These are phyloP conservation scores for Capitella teleta DNA, from an alignment of 1,140 invertebrate genomes.

Conservation along the genomic window DNA sequence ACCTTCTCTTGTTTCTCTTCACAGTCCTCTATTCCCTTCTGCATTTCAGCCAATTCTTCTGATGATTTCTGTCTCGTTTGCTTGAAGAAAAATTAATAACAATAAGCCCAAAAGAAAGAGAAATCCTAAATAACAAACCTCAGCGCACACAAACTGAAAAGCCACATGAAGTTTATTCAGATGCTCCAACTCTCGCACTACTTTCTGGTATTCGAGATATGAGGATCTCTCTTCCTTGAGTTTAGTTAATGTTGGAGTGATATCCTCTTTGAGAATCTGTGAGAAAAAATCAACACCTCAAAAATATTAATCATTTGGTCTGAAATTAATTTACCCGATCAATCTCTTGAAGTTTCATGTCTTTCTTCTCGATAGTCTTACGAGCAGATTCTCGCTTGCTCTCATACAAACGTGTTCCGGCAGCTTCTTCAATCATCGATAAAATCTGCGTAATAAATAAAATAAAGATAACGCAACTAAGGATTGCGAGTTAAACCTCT, in stretches of 20 bases:
- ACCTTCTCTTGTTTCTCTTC: conserved; percentile 27
- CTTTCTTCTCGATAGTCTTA: conserved; percentile 87
- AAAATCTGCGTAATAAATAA: conserved; percentile 56
- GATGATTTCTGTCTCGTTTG: conserved; percentile 46
- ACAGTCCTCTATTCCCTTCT: conserved; percentile 40
- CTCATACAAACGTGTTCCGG: conserved; percentile 96
- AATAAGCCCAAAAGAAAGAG: not conserved
- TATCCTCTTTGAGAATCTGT: conserved; percentile 75
- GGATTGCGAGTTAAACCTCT: conserved; percentile 53
- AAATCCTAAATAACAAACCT: conserved; percentile 30
- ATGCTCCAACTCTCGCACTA: conserved; percentile 68
- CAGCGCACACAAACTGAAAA: conserved; percentile 55
- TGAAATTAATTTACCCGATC: no score
- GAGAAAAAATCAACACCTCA: no score
- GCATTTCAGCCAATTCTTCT: conserved; percentile 37
- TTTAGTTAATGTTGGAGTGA: conserved; percentile 74
- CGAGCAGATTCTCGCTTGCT: conserved; percentile 78
- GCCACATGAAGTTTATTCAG: conserved; percentile 64
- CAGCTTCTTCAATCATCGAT: conserved; percentile 97
- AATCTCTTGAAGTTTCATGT: conserved; percentile 78
- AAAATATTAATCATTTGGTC: no score
- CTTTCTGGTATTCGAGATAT: conserved; percentile 79
- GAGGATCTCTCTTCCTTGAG: conserved; percentile 71
- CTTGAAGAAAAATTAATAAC: conserved; percentile 20
- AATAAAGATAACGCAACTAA: conserved; percentile 3